A percentile compares a stretch with the other conserved stretches of the same genome.
Conservation (phyloP, 1,140 invertebrate genomes). For the Sycophaga agraensis region DNA sequence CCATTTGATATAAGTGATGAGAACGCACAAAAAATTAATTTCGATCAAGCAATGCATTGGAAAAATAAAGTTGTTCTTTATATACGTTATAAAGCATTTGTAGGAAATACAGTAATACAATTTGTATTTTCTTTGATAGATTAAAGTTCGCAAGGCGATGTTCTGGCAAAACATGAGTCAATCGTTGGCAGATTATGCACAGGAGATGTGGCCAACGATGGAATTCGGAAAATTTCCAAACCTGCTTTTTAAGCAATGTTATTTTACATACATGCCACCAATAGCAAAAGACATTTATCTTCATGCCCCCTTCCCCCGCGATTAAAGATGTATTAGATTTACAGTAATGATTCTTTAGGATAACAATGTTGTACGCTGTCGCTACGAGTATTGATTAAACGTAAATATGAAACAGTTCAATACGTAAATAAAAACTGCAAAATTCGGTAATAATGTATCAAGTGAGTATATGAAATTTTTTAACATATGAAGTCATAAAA, state of each 20-base stretch:
- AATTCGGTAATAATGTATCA: too few species aligned
- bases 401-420: too few species aligned
- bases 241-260: constrained; percentile 43
- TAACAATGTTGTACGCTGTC: too few species aligned
- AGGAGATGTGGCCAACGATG: constrained; percentile 41
- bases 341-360: too few species aligned
- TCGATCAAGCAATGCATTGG: constrained; percentile 3
- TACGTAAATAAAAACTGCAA: too few species aligned
- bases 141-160: too few species aligned
- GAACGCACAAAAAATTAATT: neutral
- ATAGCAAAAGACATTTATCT: constrained; percentile 37
- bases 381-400: too few species aligned
- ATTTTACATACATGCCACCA: constrained; percentile 45
- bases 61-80: constrained; percentile 15
- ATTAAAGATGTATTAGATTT: too few species aligned
- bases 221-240: constrained; percentile 43
- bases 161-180: too few species aligned
- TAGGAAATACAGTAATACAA: too few species aligned
- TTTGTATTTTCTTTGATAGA: neutral
- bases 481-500: too few species aligned
- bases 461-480: too few species aligned
- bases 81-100: neutral
- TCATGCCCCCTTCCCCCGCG: neutral
- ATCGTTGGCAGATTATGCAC: constrained; percentile 34
- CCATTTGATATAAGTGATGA: neutral